Evolutionary conservation across 2,113 vertebrate species (phyloP), one percentile per base, ranked within the genome.

Genomic region (Labrus mixtus): DNA sequence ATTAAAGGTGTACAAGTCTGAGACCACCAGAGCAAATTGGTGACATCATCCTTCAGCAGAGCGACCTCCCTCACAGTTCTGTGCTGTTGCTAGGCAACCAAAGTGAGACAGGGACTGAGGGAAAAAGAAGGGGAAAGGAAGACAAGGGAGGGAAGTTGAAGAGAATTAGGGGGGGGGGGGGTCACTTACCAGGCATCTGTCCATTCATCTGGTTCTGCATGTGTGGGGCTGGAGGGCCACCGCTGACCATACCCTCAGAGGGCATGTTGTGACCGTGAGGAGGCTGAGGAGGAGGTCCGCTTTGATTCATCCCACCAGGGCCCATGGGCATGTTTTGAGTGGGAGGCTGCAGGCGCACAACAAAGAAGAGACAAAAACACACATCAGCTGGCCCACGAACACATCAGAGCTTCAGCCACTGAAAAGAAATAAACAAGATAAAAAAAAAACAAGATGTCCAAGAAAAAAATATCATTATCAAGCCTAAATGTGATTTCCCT

Each of bases 151-250:
- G 48, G 68, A 51, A 50, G 54, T 50, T 60, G 43, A 45, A 15
- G 43, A 45, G 43, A 15, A 45, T n/a, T 19, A 75, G 86, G 87
- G 91, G 90, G 93, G 8, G 9, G 89, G 87, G 88, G 90, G 89
- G 83, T 91, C 89, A 95, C 95, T 95, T 96, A 99, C 98, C 98
- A 93, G 97, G 97, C 95, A 99, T 98, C 96, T 99, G 97, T 93
- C 98, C 98, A 91, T 99, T 99, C 97, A 99, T 99, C 96, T 99
- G 97, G 95, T 93, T 97, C 93, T 98, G 97, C 96, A 99, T 97
- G 95, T 99, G 97, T 77, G 97, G 95, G 63, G 96, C 96, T 89
- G 97, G 95, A 87, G 97, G 97, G 88, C 96, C 97, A 82, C 96
- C 96, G 78, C 95, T 97, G 89, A 96, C 97, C 96, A 98, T 97